These are phyloP conservation scores for Origma solitaria DNA, from an alignment of 2,113 vertebrate genomes.

Conservation along the genomic window DNA sequence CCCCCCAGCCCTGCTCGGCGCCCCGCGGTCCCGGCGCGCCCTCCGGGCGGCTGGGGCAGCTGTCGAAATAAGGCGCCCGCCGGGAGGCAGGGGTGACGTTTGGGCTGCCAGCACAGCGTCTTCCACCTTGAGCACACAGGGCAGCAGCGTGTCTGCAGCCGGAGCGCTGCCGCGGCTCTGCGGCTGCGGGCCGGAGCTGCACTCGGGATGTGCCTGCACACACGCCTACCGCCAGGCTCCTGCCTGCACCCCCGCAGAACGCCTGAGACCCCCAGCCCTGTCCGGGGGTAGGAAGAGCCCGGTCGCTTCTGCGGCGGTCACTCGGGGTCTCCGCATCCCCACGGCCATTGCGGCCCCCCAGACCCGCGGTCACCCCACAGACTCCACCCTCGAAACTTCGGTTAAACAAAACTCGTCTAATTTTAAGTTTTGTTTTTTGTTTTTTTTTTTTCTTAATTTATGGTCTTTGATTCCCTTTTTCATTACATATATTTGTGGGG, in stretches of 20 bases:
- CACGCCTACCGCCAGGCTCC: background rate
- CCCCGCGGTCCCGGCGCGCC: background rate
- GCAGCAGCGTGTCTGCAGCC: background rate
- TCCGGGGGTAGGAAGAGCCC: accelerated
- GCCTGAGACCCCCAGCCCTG: too few relatives aligned
- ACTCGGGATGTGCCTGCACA: background rate
- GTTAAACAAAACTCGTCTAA: background rate
- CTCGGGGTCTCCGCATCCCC: accelerated
- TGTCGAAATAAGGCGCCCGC: background rate
- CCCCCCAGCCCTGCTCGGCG: background rate
- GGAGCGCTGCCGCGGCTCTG: background rate
- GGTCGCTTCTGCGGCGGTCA: accelerated
- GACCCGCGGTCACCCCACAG: background rate
- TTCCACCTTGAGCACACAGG: background rate
- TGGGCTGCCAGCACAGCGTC: background rate
- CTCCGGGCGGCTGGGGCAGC: background rate
- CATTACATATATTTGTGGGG: background rate
- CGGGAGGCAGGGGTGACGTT: background rate
- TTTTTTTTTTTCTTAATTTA: background rate
- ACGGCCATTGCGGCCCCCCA: accelerated
- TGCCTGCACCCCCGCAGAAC: too few relatives aligned
- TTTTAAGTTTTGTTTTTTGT: background rate
- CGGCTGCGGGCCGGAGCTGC: background rate
- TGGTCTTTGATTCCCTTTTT: background rate
- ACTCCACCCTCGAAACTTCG: background rate